Percentiles rank a stretch among this genome's conserved stretches.
phyloP scores from a whole-genome alignment of 2,888 invertebrate genomes.

The Neoascia interrupta region DNA sequence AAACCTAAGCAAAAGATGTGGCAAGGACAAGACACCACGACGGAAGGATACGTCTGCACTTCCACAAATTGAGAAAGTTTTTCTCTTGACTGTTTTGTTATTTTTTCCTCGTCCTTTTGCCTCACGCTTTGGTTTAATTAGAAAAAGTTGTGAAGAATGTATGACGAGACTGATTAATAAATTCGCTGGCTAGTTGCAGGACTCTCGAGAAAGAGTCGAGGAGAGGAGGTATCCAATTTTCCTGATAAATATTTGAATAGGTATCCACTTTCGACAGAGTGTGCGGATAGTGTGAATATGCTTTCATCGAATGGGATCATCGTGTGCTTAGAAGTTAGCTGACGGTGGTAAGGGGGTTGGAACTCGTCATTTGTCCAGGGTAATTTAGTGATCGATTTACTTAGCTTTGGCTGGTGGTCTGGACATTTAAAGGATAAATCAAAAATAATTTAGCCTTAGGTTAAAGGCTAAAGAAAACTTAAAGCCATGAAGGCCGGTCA shows the following conservation, averaged over 20 bases:
- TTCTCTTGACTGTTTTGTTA: not conserved
- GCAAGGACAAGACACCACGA: conserved; percentile 1
- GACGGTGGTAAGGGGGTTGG: not conserved
- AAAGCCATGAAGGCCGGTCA: too few species aligned
- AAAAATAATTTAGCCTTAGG: too few species aligned
- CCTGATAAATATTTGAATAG: conserved; percentile 65
- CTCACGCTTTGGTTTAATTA: conserved; percentile 46
- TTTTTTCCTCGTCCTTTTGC: conserved; percentile 18
- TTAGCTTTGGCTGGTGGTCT: not conserved
- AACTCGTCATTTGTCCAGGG: conserved; percentile 15
- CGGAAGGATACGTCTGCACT: conserved; percentile 20
- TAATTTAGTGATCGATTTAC: conserved; percentile 30
- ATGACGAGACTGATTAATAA: conserved; percentile 65
- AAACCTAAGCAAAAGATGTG: conserved; percentile 16
- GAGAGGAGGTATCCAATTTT: conserved; percentile 56
- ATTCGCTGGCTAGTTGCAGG: conserved; percentile 20
- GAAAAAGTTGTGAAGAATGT: conserved; percentile 64
- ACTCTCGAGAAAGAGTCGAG: too few species aligned
- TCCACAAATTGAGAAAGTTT: conserved; percentile 54
- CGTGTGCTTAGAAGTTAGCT: not conserved
- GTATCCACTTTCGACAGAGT: conserved; percentile 16
- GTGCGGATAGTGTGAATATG: conserved; percentile 1
- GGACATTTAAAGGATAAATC: too few species aligned
- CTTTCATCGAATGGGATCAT: not conserved
- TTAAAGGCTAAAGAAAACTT: too few species aligned